Conservation (phyloP, 2,797 vertebrate genomes). For the Scarus forsteni region DNA sequence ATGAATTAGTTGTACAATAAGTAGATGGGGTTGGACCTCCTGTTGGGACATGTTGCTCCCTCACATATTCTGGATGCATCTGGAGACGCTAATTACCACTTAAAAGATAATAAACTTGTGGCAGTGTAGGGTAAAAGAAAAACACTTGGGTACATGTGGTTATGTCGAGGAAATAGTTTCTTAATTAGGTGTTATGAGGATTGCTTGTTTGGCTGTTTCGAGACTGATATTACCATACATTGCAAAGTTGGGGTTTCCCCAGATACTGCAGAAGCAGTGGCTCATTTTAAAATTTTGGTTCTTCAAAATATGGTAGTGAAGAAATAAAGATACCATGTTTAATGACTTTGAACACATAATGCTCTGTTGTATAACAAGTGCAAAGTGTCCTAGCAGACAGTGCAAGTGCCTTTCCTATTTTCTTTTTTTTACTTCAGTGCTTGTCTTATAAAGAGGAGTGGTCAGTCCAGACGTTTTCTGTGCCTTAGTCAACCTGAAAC, state of each 20-base stretch:
- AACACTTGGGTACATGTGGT: not conserved
- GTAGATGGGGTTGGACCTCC: constrained; percentile 22
- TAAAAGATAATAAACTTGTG: constrained; percentile 35
- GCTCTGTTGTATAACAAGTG: too few species aligned
- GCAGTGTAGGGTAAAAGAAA: constrained; percentile 7
- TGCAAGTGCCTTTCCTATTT: too few species aligned
- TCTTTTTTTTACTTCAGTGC: too few species aligned
- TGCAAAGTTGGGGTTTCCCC: not conserved
- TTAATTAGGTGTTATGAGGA: constrained; percentile 42
- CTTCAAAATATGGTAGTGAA: too few species aligned
- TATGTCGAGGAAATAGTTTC: constrained; percentile 1
- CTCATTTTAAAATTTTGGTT: not conserved
- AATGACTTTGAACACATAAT: too few species aligned
- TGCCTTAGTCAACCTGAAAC: too few species aligned
- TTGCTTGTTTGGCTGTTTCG: constrained; percentile 1
- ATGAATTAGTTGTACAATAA: constrained; percentile 11
- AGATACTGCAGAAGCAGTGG: not conserved
- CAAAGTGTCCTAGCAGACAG: too few species aligned
- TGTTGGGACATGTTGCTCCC: constrained; percentile 20
- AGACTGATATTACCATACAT: constrained; percentile 7
- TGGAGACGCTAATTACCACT: constrained; percentile 47
- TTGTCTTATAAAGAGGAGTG: too few species aligned
- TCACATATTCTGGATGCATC: constrained; percentile 16
- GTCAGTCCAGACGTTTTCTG: too few species aligned
- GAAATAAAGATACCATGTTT: too few species aligned